Percentiles rank a stretch among this genome's conserved stretches.
Conservation (phyloP, 2,888 invertebrate species). For the Lycocerus yunnanus region DNA sequence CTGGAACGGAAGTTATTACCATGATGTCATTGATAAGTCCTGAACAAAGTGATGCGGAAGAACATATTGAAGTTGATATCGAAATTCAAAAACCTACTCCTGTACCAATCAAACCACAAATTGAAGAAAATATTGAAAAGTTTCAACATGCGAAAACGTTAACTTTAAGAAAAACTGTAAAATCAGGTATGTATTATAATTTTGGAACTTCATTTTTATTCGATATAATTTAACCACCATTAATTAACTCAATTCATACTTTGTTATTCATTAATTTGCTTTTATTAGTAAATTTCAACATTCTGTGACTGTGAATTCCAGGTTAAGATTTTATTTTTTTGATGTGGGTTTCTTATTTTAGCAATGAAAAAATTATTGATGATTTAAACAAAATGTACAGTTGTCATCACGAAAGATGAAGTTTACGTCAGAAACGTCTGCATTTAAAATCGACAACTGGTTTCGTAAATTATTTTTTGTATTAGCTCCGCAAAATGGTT, state of each 20-base stretch:
- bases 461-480: too few relatives aligned
- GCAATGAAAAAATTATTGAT: too few relatives aligned
- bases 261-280: background rate
- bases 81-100: slow-evolving; percentile 27
- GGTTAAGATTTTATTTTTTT: too few relatives aligned
- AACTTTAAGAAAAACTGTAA: slow-evolving; percentile 51
- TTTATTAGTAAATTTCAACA: too few relatives aligned
- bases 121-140: slow-evolving; percentile 30
- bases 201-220: background rate
- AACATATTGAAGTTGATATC: slow-evolving; percentile 36
- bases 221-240: too few relatives aligned
- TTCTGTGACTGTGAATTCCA: too few relatives aligned
- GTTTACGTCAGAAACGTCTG: too few relatives aligned
- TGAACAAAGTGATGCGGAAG: slow-evolving; percentile 67
- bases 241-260: background rate
- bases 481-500: too few relatives aligned
- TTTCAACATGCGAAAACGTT: slow-evolving; percentile 40
- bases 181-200: slow-evolving; percentile 45
- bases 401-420: too few relatives aligned
- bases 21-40: slow-evolving; percentile 71
- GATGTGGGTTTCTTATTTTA: too few relatives aligned
- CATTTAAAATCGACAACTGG: too few relatives aligned
- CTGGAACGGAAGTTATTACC: slow-evolving; percentile 61
- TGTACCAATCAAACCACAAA: slow-evolving; percentile 8
- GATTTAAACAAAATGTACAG: too few relatives aligned